Conservation (phyloP, 2,113 vertebrate genomes). For the Thryonomys swinderianus region DNA sequence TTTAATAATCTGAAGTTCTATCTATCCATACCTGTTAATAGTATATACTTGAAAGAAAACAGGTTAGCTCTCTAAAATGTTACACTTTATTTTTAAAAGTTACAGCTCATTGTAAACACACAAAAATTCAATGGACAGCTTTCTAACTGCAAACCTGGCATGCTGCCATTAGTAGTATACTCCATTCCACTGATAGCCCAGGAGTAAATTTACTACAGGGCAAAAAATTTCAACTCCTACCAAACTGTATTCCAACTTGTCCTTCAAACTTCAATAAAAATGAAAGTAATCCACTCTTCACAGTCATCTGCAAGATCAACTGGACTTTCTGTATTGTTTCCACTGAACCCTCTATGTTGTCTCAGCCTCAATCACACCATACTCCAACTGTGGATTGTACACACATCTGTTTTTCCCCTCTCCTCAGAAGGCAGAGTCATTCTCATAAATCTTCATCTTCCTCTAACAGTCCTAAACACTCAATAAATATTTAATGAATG, state of each 20-base stretch:
- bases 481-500: constrained; percentile 62
- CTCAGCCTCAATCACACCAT: background rate
- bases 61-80: constrained; percentile 26
- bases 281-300: background rate
- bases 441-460: constrained; percentile 15
- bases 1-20: constrained; percentile 26
- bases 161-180: background rate
- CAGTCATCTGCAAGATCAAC: constrained; percentile 2
- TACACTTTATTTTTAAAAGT: constrained; percentile 20
- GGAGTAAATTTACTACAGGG: constrained; percentile 17
- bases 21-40: background rate
- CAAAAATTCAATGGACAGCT: constrained; percentile 30
- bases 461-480: background rate
- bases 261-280: constrained; percentile 19
- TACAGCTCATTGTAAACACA: background rate
- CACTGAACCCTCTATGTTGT: background rate
- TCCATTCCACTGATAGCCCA: background rate
- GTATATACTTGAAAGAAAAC: background rate
- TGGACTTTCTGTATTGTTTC: background rate
- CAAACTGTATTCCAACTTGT: background rate
- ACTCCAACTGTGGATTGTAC: background rate
- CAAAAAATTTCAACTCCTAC: background rate
- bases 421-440: background rate
- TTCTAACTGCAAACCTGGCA: background rate
- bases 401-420: background rate